These are phyloP conservation scores for Rachycentron canadum DNA, from an alignment of 2,797 vertebrate species.

Conservation along the genomic window DNA sequence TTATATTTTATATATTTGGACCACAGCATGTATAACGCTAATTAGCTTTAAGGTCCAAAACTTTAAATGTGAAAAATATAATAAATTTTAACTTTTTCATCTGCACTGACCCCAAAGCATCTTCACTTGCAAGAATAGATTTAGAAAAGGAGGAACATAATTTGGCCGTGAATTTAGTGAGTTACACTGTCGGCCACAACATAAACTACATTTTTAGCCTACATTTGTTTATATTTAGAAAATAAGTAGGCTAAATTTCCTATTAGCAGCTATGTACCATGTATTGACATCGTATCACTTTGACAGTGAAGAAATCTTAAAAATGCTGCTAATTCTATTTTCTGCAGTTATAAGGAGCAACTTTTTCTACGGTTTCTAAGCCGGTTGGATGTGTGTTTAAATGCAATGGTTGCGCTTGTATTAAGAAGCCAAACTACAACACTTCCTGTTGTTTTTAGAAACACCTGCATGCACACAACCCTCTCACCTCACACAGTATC, in stretches of 20 bases:
- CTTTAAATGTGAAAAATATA: background rate
- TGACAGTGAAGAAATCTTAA: background rate
- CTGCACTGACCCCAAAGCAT: background rate
- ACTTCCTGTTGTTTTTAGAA: background rate
- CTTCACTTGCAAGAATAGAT: background rate
- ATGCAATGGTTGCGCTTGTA: background rate
- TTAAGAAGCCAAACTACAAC: background rate
- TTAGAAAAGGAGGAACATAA: no score
- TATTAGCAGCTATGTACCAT: no score
- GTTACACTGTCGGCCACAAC: background rate
- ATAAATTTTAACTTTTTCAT: background rate
- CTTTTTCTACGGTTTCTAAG: background rate
- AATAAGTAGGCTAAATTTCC: background rate
- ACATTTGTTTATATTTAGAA: background rate
- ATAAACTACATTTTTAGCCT: background rate
- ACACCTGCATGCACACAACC: background rate
- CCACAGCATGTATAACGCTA: background rate
- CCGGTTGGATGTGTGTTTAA: background rate
- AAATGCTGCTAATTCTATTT: no score
- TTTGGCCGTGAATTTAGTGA: background rate
- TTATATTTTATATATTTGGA: background rate
- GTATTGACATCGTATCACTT: no score
- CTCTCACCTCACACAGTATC: no score
- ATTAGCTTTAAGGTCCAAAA: background rate
- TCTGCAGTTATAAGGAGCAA: background rate